Base-by-base conservation (phyloP, 2,113 vertebrate species). In the Elephantulus edwardii region DNA sequence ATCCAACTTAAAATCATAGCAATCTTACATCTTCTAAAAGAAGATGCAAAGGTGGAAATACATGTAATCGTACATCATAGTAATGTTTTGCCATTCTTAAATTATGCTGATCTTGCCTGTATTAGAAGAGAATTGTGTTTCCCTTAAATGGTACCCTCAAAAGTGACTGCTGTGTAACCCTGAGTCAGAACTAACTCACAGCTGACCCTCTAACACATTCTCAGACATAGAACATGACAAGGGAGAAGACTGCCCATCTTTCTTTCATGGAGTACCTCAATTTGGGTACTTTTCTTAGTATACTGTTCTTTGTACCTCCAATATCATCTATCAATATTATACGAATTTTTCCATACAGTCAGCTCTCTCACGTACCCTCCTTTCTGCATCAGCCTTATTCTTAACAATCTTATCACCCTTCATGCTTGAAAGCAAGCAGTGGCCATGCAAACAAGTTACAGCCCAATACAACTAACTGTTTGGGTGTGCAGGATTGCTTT, bases 391-490 rank as follows among this genome's bases (percentile, higher is more conserved):
- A 33, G 19, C 1, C 22, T 28, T 1, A 44, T 8, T 30, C 35
- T 8, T 54, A 66, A 93, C 28, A 75, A 7, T 16, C 13, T 14
- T 0, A 0, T n/a, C 30, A 0, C 9, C 6, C n/a, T 20, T 24
- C 20, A 38, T 2, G 2, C 3, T 10, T 30, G 33, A 60, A 4
- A 52, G 10, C 2, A 40, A 60, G 11, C 8, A 20, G 11, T 62
- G 8, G 1, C n/a, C 89, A 76, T 16, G 3, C 50, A 83, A 71
- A 83, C 8, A 77, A 56, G 17, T 19, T 44, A 13, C 54, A 72
- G 58, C 1, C 1, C 38, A 50, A 20, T 6, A 71, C 20, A 70
- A 58, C 4, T 80, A n/a, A 11, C 19, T 75, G 38, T 2, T 20
- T 20, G 38, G 70, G 8, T 2, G 28, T 16, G 4, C 35, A 77